Evolutionary conservation across 2,888 invertebrate species (phyloP).

Genomic region (Myathropa florea): DNA sequence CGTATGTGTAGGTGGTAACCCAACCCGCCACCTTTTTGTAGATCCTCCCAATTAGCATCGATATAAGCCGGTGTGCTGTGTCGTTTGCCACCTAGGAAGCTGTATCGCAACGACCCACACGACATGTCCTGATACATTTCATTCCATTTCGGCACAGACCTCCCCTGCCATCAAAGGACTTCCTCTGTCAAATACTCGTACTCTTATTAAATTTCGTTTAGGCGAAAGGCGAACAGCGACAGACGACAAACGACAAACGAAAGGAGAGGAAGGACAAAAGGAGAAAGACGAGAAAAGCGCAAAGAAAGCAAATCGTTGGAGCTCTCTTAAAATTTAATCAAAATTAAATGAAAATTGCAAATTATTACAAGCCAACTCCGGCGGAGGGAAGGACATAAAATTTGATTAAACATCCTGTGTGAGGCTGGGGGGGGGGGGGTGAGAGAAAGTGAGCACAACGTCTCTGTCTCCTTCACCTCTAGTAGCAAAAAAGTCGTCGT

Average conservation of each 20-base stretch:
- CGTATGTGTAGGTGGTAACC: not conserved
- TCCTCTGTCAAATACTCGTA: slow-evolving; percentile 33
- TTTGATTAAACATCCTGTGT: slow-evolving; percentile 68
- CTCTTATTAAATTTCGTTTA: slow-evolving; percentile 63
- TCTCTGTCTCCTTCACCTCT: not conserved
- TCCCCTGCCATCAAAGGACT: not conserved
- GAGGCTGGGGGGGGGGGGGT: not conserved
- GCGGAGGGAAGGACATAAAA: slow-evolving; percentile 54
- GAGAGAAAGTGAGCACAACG: not conserved
- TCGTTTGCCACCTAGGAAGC: not conserved
- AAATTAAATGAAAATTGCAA: slow-evolving; percentile 71
- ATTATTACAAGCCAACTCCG: slow-evolving; percentile 68
- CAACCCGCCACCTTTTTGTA: not conserved
- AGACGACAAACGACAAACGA: slow-evolving; percentile 6
- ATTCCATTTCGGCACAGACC: not conserved
- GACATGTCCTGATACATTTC: not conserved
- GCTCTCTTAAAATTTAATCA: slow-evolving; percentile 69
- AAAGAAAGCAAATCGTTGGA: slow-evolving; percentile 62
- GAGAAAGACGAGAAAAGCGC: slow-evolving; percentile 23
- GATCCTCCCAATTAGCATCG: not conserved
- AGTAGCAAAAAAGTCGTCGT: not conserved
- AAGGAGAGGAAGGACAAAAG: not conserved
- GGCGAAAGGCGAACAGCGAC: not conserved
- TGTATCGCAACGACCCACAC: not conserved
- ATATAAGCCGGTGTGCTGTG: not conserved